Conservation (phyloP, 2,797 vertebrate genomes). For the Gallinago solitaria region DNA sequence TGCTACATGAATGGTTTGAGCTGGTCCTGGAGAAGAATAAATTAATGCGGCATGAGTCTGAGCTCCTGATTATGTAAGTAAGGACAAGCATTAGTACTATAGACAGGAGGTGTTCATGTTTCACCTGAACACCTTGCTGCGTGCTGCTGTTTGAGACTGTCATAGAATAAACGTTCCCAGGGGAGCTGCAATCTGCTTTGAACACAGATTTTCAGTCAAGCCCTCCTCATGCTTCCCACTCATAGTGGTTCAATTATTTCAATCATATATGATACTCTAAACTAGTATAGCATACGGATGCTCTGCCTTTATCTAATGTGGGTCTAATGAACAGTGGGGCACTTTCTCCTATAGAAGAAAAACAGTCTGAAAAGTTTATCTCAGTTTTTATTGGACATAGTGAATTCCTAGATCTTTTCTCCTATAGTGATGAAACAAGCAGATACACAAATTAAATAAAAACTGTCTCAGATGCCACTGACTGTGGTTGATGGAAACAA, state of each 20-base stretch:
- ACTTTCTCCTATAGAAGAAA: neutral
- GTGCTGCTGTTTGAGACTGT: neutral
- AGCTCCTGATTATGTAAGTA: slow-evolving; percentile 86
- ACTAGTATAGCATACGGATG: neutral
- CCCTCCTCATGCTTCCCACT: neutral
- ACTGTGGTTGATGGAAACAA: neutral
- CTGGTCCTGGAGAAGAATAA: slow-evolving; percentile 96
- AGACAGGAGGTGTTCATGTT: neutral
- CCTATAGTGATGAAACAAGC: neutral
- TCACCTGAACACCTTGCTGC: neutral
- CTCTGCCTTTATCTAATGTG: neutral
- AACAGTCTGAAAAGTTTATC: neutral
- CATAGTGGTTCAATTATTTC: neutral
- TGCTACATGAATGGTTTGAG: slow-evolving; percentile 92
- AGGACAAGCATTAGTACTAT: slow-evolving; percentile 9
- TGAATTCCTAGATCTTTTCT: no score
- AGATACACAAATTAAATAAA: neutral
- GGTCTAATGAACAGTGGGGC: neutral
- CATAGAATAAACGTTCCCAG: neutral
- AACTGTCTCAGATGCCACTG: neutral
- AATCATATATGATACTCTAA: neutral
- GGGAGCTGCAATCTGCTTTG: neutral
- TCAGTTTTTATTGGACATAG: neutral
- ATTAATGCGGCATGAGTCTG: slow-evolving; percentile 90
- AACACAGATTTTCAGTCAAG: neutral